A percentile compares a stretch with the other conserved stretches of the same genome.
These are phyloP conservation scores for Bombyx huttoni DNA, from an alignment of 2,888 invertebrate genomes.

Conservation along the genomic window DNA sequence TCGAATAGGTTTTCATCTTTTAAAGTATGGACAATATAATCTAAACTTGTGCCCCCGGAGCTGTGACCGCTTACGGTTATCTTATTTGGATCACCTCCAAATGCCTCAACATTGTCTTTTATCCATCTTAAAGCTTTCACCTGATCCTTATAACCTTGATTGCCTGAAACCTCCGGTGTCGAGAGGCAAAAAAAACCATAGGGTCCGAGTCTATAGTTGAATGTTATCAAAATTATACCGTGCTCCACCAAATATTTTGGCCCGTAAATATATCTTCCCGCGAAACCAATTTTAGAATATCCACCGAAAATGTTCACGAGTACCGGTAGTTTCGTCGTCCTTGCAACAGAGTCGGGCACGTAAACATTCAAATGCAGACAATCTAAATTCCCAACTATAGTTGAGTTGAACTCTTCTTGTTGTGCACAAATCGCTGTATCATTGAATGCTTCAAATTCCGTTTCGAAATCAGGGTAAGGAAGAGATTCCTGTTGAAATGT, in stretches of 20 bases:
- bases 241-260: conserved; percentile 18
- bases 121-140: conserved; percentile 23
- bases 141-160: conserved; percentile 26
- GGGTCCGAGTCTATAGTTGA: conserved; percentile 15
- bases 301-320: conserved; percentile 4
- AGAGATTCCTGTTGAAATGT: conserved; percentile 1
- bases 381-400: conserved; percentile 41
- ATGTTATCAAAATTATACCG: conserved; percentile 16
- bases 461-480: conserved; percentile 11
- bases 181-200: conserved; percentile 17
- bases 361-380: conserved; percentile 43
- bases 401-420: conserved; percentile 18
- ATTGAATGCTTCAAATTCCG: conserved; percentile 14
- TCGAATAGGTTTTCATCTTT: conserved; percentile 11
- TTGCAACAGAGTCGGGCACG: conserved; percentile 2
- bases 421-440: conserved; percentile 15
- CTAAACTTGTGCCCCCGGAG: conserved; percentile 15
- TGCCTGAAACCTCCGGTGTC: conserved; percentile 15
- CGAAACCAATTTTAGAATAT: conserved; percentile 10
- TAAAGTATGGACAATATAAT: conserved; percentile 12
- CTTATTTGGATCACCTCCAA: conserved; percentile 21
- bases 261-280: conserved; percentile 13
- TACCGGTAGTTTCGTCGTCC: conserved; percentile 1
- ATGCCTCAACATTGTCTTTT: conserved; percentile 19
- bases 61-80: conserved; percentile 23